These are phyloP conservation scores for Lamprotornis superbus DNA, from an alignment of 2,113 vertebrate species.

Conservation along the genomic window DNA sequence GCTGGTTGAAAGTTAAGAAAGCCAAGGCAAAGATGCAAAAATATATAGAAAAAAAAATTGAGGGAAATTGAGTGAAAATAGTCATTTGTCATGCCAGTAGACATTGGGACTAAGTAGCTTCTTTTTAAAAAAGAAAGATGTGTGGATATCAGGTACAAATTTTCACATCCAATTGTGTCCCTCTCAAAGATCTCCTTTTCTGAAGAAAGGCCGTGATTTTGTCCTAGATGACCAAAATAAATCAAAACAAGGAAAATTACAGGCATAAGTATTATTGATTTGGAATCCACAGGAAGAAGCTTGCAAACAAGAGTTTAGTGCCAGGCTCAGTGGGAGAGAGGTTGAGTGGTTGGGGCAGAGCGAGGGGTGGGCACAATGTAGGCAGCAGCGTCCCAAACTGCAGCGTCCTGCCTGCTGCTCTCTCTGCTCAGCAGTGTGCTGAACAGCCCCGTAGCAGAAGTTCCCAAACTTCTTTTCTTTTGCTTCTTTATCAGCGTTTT, in stretches of 20 bases:
- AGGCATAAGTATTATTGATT: background rate
- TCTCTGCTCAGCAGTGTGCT: rapidly evolving
- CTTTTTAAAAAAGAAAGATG: background rate
- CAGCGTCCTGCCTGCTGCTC: background rate
- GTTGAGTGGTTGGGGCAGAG: background rate
- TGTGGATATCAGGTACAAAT: background rate
- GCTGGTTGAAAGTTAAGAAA: background rate
- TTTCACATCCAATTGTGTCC: background rate
- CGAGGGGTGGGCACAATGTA: rapidly evolving
- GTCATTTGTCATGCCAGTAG: background rate
- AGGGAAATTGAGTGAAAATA: background rate
- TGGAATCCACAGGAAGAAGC: background rate
- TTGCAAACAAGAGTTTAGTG: background rate
- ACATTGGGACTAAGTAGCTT: background rate
- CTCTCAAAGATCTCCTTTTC: background rate
- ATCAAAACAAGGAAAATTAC: background rate
- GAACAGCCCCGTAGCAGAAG: background rate
- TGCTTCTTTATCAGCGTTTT: constrained; percentile 19
- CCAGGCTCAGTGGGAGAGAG: background rate
- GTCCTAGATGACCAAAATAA: background rate
- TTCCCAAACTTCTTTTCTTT: background rate
- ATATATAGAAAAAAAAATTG: background rate
- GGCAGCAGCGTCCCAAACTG: background rate
- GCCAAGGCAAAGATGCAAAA: background rate
- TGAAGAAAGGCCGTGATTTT: background rate